A percentile compares a stretch with the other conserved stretches of the same genome.
Conservation (phyloP, 1,140 invertebrate species). For the Pararge aegeria region DNA sequence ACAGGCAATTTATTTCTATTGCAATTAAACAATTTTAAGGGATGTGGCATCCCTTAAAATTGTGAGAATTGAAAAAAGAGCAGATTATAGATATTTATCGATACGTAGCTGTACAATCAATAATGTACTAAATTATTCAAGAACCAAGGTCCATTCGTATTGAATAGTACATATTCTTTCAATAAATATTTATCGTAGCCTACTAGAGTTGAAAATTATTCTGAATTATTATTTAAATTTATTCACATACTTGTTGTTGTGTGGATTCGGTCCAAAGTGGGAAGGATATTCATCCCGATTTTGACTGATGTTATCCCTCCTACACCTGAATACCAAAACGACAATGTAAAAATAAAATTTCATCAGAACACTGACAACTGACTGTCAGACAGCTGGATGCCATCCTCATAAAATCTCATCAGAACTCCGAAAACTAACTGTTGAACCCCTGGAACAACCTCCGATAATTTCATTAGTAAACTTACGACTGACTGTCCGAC, state of each 20-base stretch:
- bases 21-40: too few relatives aligned
- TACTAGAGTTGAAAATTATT: conserved; percentile 39
- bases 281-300: conserved; percentile 67
- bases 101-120: conserved; percentile 21
- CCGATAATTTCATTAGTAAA: too few relatives aligned
- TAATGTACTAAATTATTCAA: background rate
- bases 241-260: conserved; percentile 66
- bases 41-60: too few relatives aligned
- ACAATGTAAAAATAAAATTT: background rate
- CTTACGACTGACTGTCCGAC: too few relatives aligned
- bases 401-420: too few relatives aligned
- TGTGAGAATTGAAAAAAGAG: conserved; percentile 18
- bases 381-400: too few relatives aligned
- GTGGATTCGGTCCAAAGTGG: conserved; percentile 62
- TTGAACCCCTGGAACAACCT: too few relatives aligned
- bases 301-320: conserved; percentile 68
- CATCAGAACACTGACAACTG: too few relatives aligned
- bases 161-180: conserved; percentile 13
- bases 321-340: conserved; percentile 68
- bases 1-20: too few relatives aligned
- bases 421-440: too few relatives aligned
- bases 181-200: conserved; percentile 61
- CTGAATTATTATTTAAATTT: conserved; percentile 32
- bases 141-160: background rate
- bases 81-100: conserved; percentile 46